Percentiles rank a stretch among this genome's conserved stretches.
Conservation (phyloP, 2,888 invertebrate species). For the Eumacrocentrus americanus region DNA sequence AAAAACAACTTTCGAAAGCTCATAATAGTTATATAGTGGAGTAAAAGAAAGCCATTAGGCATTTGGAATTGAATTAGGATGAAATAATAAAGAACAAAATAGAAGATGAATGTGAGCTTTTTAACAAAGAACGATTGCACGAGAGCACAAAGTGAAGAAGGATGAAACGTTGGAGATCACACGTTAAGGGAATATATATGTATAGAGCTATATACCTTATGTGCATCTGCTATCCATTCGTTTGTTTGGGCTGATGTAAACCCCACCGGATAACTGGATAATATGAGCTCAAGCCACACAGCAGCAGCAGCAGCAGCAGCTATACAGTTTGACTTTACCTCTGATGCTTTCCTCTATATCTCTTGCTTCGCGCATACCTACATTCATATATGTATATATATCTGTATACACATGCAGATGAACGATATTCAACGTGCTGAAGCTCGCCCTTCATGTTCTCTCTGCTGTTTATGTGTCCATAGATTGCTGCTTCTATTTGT, state of each 20-base stretch:
- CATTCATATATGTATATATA: constrained; percentile 15
- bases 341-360: constrained; percentile 17
- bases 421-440: constrained; percentile 15
- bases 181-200: too few species aligned
- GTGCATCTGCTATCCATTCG: constrained; percentile 45
- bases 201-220: too few species aligned
- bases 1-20: too few species aligned
- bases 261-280: constrained; percentile 50
- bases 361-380: constrained; percentile 9
- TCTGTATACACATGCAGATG: constrained; percentile 8
- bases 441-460: constrained; percentile 18
- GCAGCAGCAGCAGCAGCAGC: too few species aligned
- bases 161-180: too few species aligned
- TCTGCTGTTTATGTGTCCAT: constrained; percentile 14
- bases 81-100: not conserved
- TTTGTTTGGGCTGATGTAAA: constrained; percentile 53
- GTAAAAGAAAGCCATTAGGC: too few species aligned
- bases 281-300: constrained; percentile 45
- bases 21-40: too few species aligned
- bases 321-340: constrained; percentile 47
- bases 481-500: constrained; percentile 22
- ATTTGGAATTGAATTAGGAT: not conserved
- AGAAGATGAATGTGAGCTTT: not conserved
- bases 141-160: not conserved
- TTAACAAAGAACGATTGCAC: not conserved